These are phyloP conservation scores for Drosophila neotestacea DNA, from an alignment of 2,888 invertebrate species.

Conservation along the genomic window DNA sequence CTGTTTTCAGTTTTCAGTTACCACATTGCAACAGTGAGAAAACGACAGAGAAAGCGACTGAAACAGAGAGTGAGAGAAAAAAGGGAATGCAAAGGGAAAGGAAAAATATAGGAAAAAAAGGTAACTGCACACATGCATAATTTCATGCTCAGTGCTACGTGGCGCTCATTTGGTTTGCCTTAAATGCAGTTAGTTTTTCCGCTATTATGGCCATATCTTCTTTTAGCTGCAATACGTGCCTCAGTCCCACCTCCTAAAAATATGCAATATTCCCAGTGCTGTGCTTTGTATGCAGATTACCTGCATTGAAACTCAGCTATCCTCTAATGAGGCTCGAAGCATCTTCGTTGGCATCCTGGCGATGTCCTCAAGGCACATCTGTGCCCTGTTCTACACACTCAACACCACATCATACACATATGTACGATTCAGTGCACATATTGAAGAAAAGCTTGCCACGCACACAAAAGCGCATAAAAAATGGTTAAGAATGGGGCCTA, in stretches of 20 bases:
- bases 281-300: constrained; percentile 71
- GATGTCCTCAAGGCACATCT: constrained; percentile 20
- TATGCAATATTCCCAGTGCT: constrained; percentile 20
- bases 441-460: constrained; percentile 17
- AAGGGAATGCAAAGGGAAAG: background rate
- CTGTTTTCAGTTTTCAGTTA: constrained; percentile 41
- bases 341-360: constrained; percentile 25
- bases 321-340: constrained; percentile 64
- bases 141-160: constrained; percentile 66
- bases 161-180: constrained; percentile 74
- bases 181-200: constrained; percentile 59
- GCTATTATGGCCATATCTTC: constrained; percentile 62
- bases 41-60: background rate
- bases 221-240: constrained; percentile 51
- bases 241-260: constrained; percentile 15
- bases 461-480: constrained; percentile 44
- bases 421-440: constrained; percentile 56
- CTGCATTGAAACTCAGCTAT: constrained; percentile 42
- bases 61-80: background rate
- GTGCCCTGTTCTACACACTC: constrained; percentile 13
- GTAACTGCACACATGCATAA: constrained; percentile 72
- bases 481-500: constrained; percentile 19
- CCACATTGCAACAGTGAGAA: constrained; percentile 11
- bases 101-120: background rate
- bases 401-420: constrained; percentile 11